phyloP scores from a whole-genome alignment of 1,140 invertebrate genomes.

The Hestina assimilis region DNA sequence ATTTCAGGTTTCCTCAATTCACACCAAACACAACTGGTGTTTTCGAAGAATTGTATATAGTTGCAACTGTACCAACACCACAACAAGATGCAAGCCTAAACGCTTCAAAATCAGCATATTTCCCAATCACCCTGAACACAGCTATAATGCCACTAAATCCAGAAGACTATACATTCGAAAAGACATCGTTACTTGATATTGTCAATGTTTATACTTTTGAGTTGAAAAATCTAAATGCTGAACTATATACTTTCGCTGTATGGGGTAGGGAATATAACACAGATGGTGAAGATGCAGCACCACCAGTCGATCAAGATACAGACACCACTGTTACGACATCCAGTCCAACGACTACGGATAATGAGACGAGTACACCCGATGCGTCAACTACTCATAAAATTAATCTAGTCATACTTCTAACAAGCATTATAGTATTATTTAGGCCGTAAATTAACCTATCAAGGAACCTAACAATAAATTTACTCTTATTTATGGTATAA shows the following conservation, averaged over 20 bases:
- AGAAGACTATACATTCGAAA: slow-evolving; percentile 38
- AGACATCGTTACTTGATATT: background rate
- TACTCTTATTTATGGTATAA: too few relatives aligned
- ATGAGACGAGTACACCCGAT: background rate
- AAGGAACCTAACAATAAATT: too few relatives aligned
- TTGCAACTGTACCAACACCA: slow-evolving; percentile 46
- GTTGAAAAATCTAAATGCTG: slow-evolving; percentile 30
- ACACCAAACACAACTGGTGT: slow-evolving; percentile 38
- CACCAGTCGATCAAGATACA: slow-evolving; percentile 22
- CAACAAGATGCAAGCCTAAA: slow-evolving; percentile 26
- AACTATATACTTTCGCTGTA: slow-evolving; percentile 56
- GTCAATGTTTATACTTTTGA: slow-evolving; percentile 28
- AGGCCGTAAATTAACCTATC: background rate
- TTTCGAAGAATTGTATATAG: slow-evolving; percentile 55
- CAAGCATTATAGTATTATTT: background rate
- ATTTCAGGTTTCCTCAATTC: slow-evolving; percentile 58
- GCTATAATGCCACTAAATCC: slow-evolving; percentile 58
- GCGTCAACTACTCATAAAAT: background rate
- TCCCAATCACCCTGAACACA: slow-evolving; percentile 53
- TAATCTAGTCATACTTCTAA: slow-evolving; percentile 1
- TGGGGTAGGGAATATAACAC: slow-evolving; percentile 56
- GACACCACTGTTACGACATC: background rate
- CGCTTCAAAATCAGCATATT: slow-evolving; percentile 44
- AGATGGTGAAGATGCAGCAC: slow-evolving; percentile 40
- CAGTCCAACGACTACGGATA: background rate